These are phyloP conservation scores for Heptranchias perlo DNA, from an alignment of 2,113 vertebrate genomes.

Conservation along the genomic window DNA sequence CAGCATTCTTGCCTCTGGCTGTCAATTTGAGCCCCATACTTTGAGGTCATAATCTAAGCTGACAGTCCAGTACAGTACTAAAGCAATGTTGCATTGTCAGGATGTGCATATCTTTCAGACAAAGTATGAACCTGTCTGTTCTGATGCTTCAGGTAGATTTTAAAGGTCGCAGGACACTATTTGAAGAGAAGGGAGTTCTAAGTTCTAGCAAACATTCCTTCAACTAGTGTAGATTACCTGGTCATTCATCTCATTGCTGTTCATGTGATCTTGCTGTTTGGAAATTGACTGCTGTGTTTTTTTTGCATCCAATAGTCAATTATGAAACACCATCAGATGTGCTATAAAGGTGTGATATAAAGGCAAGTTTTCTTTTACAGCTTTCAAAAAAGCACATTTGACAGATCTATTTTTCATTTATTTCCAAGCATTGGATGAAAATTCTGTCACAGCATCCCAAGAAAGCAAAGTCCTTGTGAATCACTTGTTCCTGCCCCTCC, in stretches of 20 bases:
- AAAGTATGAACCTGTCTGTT: not conserved
- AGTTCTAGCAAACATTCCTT: not conserved
- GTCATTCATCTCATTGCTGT: not conserved
- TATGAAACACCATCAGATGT: not conserved
- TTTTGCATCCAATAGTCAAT: not conserved
- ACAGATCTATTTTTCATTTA: slow-evolving; percentile 9
- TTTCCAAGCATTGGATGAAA: slow-evolving; percentile 3
- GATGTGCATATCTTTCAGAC: not conserved
- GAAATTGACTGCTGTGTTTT: not conserved
- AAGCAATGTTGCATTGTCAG: not conserved
- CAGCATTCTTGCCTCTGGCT: not conserved
- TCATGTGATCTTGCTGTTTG: not conserved
- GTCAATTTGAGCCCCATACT: not conserved
- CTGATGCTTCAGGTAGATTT: not conserved
- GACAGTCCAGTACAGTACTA: not conserved
- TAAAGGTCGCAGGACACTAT: not conserved
- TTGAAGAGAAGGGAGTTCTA: not conserved
- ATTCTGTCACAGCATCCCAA: not conserved
- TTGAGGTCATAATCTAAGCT: not conserved
- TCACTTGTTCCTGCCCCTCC: not conserved
- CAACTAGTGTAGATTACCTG: not conserved
- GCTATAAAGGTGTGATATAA: not conserved
- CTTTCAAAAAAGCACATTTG: not conserved
- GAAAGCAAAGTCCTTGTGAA: not conserved
- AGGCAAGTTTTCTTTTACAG: not conserved